A percentile compares a stretch with the other conserved stretches of the same genome.
phyloP scores from a whole-genome alignment of 2,888 invertebrate species.

The Tribolium freemani region DNA sequence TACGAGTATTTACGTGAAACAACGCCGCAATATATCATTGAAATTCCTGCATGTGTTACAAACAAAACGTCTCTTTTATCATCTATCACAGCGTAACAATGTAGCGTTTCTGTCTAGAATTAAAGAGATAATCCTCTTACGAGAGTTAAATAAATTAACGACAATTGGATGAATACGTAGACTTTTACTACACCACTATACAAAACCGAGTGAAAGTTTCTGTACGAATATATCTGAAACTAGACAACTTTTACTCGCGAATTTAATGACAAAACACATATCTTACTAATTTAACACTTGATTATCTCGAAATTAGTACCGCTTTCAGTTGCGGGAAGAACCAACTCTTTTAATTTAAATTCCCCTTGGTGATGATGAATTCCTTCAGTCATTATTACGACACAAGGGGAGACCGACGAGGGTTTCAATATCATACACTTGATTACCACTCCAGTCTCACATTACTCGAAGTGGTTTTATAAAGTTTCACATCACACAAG shows the following conservation, averaged over 20 bases:
- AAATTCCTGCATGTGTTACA: slow-evolving; percentile 12
- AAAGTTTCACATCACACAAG: background rate
- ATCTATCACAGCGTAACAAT: slow-evolving; percentile 11
- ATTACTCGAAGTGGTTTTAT: background rate
- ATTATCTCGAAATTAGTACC: background rate
- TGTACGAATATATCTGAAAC: slow-evolving; percentile 9
- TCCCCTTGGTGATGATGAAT: background rate
- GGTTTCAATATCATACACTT: background rate
- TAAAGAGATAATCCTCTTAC: slow-evolving; percentile 2
- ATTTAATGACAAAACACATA: slow-evolving; percentile 9
- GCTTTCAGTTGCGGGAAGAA: background rate
- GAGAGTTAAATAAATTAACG: slow-evolving; percentile 14
- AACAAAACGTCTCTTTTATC: slow-evolving; percentile 20
- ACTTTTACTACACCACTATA: slow-evolving; percentile 12
- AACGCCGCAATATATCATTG: slow-evolving; percentile 3
- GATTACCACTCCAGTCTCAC: slow-evolving; percentile 2
- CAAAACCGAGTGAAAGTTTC: slow-evolving; percentile 23
- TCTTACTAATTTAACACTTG: slow-evolving; percentile 7
- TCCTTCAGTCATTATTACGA: background rate
- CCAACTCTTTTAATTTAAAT: background rate
- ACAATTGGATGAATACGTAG: slow-evolving; percentile 11
- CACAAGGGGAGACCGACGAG: background rate
- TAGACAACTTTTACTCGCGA: slow-evolving; percentile 34
- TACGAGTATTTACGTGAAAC: slow-evolving; percentile 6
- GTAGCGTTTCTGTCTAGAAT: slow-evolving; percentile 7